Evolutionary conservation across 1,140 invertebrate genomes (phyloP).

Genomic region (Orussus abietinus): DNA sequence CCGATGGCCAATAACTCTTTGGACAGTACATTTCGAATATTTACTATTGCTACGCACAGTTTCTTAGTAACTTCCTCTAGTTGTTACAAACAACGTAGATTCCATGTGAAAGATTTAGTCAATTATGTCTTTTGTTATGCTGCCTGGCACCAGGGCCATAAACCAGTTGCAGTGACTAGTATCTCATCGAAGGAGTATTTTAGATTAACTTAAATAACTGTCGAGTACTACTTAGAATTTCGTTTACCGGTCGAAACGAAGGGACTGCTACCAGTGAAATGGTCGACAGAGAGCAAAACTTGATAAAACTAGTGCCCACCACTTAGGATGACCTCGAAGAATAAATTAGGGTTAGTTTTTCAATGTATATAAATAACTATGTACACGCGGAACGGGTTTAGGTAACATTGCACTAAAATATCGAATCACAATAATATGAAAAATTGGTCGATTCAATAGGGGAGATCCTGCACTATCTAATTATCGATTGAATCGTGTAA

Average conservation of each 20-base stretch:
- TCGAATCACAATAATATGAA: slow-evolving; percentile 21
- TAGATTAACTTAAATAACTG: too few species aligned
- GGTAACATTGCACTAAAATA: slow-evolving; percentile 37
- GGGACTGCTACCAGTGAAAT: neutral
- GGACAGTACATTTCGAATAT: too few species aligned
- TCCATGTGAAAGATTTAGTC: slow-evolving; percentile 26
- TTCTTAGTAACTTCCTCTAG: neutral
- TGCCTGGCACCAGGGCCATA: slow-evolving; percentile 19
- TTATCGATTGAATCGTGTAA: slow-evolving; percentile 8
- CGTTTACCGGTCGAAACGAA: too few species aligned
- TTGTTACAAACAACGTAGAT: slow-evolving; percentile 34
- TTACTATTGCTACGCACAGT: too few species aligned
- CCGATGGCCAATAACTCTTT: too few species aligned
- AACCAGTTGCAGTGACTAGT: slow-evolving; percentile 24
- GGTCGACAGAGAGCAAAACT: neutral
- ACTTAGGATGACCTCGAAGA: too few species aligned
- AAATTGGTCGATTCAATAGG: slow-evolving; percentile 16
- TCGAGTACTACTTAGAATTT: too few species aligned
- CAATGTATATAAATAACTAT: slow-evolving; percentile 22
- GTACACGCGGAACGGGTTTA: slow-evolving; percentile 24
- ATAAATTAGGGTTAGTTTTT: slow-evolving; percentile 12
- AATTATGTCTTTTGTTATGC: slow-evolving; percentile 31
- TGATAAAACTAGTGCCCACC: too few species aligned
- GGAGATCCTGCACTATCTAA: slow-evolving; percentile 10
- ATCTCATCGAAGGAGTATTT: too few species aligned